Percentiles rank a stretch among this genome's conserved stretches.
Evolutionary conservation across 2,888 invertebrate genomes (phyloP).

Genomic region (Amphipyra berbera): DNA sequence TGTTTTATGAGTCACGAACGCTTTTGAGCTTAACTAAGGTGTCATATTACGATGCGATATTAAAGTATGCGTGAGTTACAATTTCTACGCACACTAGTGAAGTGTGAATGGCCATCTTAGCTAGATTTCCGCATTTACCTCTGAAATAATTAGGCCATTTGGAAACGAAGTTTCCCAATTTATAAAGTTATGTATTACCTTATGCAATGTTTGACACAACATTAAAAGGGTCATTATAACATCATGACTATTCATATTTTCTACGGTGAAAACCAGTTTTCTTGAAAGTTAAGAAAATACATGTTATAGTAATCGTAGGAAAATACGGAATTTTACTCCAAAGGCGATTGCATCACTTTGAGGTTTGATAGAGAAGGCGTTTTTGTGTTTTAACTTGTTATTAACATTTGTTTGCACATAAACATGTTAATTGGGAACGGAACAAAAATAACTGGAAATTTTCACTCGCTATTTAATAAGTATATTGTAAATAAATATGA

Average conservation of each 20-base stretch:
- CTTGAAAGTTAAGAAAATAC: not conserved
- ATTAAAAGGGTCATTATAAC: not conserved
- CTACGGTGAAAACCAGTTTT: too few species aligned
- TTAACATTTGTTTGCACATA: not conserved
- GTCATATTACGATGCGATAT: too few species aligned
- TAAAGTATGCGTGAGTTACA: too few species aligned
- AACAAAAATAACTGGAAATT: not conserved
- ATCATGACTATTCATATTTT: not conserved
- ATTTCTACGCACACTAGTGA: too few species aligned
- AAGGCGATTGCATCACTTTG: too few species aligned
- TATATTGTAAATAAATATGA: too few species aligned
- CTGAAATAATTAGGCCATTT: slow-evolving; percentile 3
- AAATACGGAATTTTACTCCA: not conserved
- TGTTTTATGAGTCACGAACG: not conserved
- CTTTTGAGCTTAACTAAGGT: not conserved
- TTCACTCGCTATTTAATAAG: not conserved
- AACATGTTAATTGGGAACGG: slow-evolving; percentile 3
- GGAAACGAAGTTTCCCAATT: slow-evolving; percentile 1
- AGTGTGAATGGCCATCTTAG: too few species aligned
- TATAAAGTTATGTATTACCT: not conserved
- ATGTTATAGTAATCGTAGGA: not conserved
- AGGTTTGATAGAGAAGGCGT: too few species aligned
- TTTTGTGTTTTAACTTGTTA: too few species aligned
- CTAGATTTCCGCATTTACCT: not conserved
- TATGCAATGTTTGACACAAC: slow-evolving; percentile 3